These are phyloP conservation scores for Argyrosomus regius DNA, from an alignment of 2,797 vertebrate genomes.

Conservation along the genomic window DNA sequence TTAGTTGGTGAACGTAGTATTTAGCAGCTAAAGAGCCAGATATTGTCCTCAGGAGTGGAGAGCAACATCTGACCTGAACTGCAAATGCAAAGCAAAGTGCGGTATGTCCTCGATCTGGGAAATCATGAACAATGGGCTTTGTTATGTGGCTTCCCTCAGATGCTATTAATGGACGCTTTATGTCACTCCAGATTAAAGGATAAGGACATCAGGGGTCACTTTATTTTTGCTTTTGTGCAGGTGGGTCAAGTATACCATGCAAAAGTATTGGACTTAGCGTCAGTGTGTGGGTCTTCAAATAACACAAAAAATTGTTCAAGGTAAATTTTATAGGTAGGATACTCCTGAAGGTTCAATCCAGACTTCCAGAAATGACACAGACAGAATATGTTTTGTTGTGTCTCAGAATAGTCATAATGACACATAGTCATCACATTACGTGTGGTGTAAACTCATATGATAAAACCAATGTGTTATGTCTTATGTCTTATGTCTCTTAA, in stretches of 20 bases:
- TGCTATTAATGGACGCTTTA: constrained; percentile 1
- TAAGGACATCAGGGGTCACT: not conserved
- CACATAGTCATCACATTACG: not conserved
- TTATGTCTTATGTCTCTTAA: no score
- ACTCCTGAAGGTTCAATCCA: not conserved
- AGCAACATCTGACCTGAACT: no score
- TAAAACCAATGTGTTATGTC: no score
- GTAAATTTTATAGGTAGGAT: not conserved
- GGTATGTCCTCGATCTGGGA: constrained; percentile 1
- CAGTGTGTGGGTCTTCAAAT: not conserved
- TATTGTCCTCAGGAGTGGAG: no score
- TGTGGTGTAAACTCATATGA: no score
- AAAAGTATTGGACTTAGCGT: not conserved
- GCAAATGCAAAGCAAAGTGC: not conserved
- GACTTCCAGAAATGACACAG: not conserved
- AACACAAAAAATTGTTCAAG: not conserved
- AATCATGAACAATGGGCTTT: not conserved
- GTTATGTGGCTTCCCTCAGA: constrained; percentile 14
- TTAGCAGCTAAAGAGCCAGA: no score
- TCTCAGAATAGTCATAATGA: not conserved
- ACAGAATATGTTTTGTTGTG: not conserved
- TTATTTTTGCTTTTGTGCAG: constrained; percentile 12
- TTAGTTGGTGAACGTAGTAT: no score
- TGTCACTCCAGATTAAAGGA: constrained; percentile 39
- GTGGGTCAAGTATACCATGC: not conserved